A percentile compares a stretch with the other conserved stretches of the same genome.
Evolutionary conservation across 2,888 invertebrate species (phyloP).

Genomic region (Scaptodrosophila latifasciaeformis): DNA sequence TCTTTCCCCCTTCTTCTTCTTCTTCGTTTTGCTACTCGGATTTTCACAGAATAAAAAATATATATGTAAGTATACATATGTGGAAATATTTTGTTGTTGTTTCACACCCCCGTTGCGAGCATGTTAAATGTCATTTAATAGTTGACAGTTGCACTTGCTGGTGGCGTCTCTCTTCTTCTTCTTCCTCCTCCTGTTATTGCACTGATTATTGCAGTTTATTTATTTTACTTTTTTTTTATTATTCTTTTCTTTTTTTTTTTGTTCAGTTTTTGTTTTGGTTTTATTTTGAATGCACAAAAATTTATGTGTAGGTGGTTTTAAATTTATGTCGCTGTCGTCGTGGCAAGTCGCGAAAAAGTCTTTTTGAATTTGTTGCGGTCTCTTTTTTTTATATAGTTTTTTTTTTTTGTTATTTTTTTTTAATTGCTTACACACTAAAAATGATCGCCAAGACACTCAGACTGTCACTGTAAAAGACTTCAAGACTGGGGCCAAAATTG

Average conservation of each 20-base stretch:
- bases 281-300: slow-evolving; percentile 46
- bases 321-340: slow-evolving; percentile 49
- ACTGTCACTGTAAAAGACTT: slow-evolving; percentile 44
- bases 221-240: neutral
- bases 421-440: slow-evolving; percentile 57
- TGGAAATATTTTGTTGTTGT: slow-evolving; percentile 5
- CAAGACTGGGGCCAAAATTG: slow-evolving; percentile 23
- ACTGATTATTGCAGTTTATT: slow-evolving; percentile 58
- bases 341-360: slow-evolving; percentile 57
- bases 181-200: slow-evolving; percentile 28
- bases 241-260: slow-evolving; percentile 3
- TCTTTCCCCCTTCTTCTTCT: neutral
- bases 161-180: slow-evolving; percentile 9
- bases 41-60: too few species aligned
- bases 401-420: too few species aligned
- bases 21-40: neutral
- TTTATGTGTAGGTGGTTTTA: slow-evolving; percentile 66
- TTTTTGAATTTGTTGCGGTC: slow-evolving; percentile 64
- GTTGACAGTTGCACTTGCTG: slow-evolving; percentile 70
- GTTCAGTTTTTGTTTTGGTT: slow-evolving; percentile 31
- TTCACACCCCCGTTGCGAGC: slow-evolving; percentile 37
- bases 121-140: slow-evolving; percentile 74
- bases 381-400: slow-evolving; percentile 64
- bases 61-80: neutral
- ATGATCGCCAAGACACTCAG: slow-evolving; percentile 9